These are phyloP conservation scores for Teleopsis dalmanni DNA, from an alignment of 1,140 invertebrate genomes.

Conservation along the genomic window DNA sequence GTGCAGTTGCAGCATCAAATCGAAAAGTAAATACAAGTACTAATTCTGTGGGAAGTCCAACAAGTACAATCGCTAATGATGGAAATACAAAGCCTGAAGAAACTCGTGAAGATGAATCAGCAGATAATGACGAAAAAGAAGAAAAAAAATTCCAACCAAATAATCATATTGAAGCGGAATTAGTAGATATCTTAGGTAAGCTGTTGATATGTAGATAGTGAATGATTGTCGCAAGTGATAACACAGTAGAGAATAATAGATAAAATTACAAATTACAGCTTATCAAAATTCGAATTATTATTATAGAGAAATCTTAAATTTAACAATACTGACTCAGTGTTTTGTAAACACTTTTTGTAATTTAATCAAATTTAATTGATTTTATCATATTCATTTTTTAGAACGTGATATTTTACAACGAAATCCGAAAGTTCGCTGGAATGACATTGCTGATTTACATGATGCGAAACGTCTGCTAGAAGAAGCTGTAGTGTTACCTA, in stretches of 20 bases:
- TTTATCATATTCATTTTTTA: slow-evolving; percentile 22
- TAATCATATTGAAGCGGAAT: slow-evolving; percentile 77
- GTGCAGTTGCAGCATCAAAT: slow-evolving; percentile 12
- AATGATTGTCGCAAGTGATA: too few species aligned
- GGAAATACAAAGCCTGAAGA: slow-evolving; percentile 2
- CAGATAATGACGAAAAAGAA: slow-evolving; percentile 67
- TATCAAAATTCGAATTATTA: too few species aligned
- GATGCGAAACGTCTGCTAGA: slow-evolving; percentile 93
- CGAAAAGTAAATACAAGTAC: slow-evolving; percentile 14
- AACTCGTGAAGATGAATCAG: slow-evolving; percentile 42
- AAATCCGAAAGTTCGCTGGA: slow-evolving; percentile 95
- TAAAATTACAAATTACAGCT: too few species aligned
- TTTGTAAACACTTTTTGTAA: not conserved
- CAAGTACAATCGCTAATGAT: not conserved
- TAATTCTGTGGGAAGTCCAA: slow-evolving; percentile 4
- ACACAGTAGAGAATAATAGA: too few species aligned
- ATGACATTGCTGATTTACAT: slow-evolving; percentile 92
- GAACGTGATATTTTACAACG: slow-evolving; percentile 97
- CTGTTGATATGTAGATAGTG: too few species aligned
- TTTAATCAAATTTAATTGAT: not conserved
- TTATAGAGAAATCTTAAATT: too few species aligned
- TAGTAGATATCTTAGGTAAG: slow-evolving; percentile 86
- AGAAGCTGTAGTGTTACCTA: slow-evolving; percentile 95
- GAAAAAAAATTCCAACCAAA: slow-evolving; percentile 82
- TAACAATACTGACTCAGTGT: too few species aligned